These are phyloP conservation scores for Latrodectus hesperus DNA, from an alignment of 2,888 invertebrate genomes.

Conservation along the genomic window DNA sequence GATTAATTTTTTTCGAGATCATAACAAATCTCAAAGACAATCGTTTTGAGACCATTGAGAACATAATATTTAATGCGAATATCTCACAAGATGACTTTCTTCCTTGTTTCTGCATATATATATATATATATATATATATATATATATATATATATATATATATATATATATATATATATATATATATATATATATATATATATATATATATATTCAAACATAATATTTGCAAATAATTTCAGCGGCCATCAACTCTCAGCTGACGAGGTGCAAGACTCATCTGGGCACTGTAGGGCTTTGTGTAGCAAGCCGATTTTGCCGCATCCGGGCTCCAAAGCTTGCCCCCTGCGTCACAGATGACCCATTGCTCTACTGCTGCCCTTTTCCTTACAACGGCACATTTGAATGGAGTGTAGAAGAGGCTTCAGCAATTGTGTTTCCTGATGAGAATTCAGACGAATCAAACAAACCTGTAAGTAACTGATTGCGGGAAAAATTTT, in stretches of 20 bases:
- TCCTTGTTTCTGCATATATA: too few relatives aligned
- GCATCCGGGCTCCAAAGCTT: slow-evolving; percentile 7
- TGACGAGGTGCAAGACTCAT: slow-evolving; percentile 26
- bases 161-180: too few relatives aligned
- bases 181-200: too few relatives aligned
- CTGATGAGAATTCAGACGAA: background rate
- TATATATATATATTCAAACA: too few relatives aligned
- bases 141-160: too few relatives aligned
- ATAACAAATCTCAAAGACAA: too few relatives aligned
- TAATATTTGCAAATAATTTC: background rate
- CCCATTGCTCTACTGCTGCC: slow-evolving; percentile 34
- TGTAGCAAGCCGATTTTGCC: slow-evolving; percentile 42
- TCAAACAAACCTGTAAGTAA: background rate
- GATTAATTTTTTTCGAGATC: too few relatives aligned
- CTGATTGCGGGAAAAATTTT: too few relatives aligned
- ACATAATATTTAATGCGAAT: too few relatives aligned
- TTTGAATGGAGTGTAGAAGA: slow-evolving; percentile 19
- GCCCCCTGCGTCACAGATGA: background rate
- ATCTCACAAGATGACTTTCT: too few relatives aligned
- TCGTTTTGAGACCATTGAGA: too few relatives aligned
- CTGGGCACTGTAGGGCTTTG: slow-evolving; percentile 35
- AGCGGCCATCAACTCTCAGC: background rate
- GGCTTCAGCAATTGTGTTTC: slow-evolving; percentile 11
- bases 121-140: too few relatives aligned
- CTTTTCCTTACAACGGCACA: slow-evolving; percentile 31